A percentile compares a stretch with the other conserved stretches of the same genome.
Conservation (phyloP, 2,888 invertebrate genomes). For the Scaptomyza flava region DNA sequence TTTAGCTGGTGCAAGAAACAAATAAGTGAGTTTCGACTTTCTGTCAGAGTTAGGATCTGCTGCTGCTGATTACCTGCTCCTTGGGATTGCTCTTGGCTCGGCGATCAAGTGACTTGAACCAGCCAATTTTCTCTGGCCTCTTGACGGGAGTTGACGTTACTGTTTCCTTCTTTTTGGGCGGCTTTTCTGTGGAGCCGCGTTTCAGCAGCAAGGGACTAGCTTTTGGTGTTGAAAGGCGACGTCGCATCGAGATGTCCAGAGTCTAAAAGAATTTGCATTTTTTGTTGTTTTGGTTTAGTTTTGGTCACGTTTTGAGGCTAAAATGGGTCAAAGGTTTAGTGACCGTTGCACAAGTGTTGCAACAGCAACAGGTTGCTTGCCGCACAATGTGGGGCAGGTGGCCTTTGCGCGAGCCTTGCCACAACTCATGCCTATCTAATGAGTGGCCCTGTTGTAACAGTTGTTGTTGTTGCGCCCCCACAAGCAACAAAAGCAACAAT, state of each 20-base stretch:
- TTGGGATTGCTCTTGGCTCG: constrained; percentile 88
- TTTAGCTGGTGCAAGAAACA: constrained; percentile 60
- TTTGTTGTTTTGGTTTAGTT: constrained; percentile 24
- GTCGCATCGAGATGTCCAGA: constrained; percentile 88
- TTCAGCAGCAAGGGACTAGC: constrained; percentile 88
- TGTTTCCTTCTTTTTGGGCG: constrained; percentile 77
- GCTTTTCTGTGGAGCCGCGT: constrained; percentile 85
- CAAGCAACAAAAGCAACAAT: constrained; percentile 28
- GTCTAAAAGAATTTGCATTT: constrained; percentile 50
- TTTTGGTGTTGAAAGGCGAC: constrained; percentile 91
- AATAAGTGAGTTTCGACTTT: too few relatives aligned
- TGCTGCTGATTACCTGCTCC: constrained; percentile 71
- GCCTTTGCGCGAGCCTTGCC: constrained; percentile 65
- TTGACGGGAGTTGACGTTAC: constrained; percentile 84
- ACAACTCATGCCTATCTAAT: constrained; percentile 47
- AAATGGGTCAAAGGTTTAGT: constrained; percentile 61
- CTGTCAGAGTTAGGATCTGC: background rate
- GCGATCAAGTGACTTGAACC: constrained; percentile 92
- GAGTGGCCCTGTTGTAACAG: constrained; percentile 23
- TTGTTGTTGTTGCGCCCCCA: constrained; percentile 9
- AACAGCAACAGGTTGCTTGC: constrained; percentile 63
- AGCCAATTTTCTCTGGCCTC: constrained; percentile 86
- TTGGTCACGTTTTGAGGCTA: constrained; percentile 27
- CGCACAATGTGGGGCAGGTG: constrained; percentile 68
- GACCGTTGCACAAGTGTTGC: constrained; percentile 41